Base-by-base conservation (phyloP, 1,140 invertebrate genomes). In the Atta cephalotes region DNA sequence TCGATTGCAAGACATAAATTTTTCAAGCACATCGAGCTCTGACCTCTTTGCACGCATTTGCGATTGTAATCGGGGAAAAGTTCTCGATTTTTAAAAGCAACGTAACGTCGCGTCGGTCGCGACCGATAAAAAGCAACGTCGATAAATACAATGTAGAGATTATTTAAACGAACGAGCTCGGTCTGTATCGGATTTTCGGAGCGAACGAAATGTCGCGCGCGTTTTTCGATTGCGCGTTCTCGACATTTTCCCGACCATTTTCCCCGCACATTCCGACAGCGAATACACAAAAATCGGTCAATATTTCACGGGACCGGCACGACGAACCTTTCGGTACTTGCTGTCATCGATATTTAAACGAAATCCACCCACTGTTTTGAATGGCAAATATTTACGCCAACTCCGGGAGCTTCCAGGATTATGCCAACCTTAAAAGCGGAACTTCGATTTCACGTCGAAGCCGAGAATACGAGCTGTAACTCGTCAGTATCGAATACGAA, bases 131-230 rank as follows among this genome's bases (percentile, higher is more conserved):
- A 76, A 76, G 80, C 25, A 12, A 84, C 39, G 70, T 76, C 80
- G 70, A 84, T 84, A 84, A 84, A 84, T 84, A 84, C 80, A 84
- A 84, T 84, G 80, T 76, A 84, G 70, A 84, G 68, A 84, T 84
- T 84, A 84, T 84, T 76, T 84, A 84, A 84, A 84, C 70, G 70
- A 76, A 84, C 80, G 80, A 84, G 80, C 56, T 84, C 80, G 68
- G 56, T 76, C 80, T 74, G 70, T 84, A 84, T 84, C 70, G 80
- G 80, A 63, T 84, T 84, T 84, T 84, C 70, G 70, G 28, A 7
- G n/a, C 70, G 53, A 60, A 53, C 49, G 79, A 58, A 10, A 16
- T 35, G 68, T 82, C 53, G 63, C 60, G 45, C 76, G 58, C 66
- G 66, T 21, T 74, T 74, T 82, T 82, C 80, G 80, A 82, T 74